A percentile compares a stretch with the other conserved stretches of the same genome.
Conservation (phyloP, 2,888 invertebrate genomes). For the Parnassius mnemosyne region DNA sequence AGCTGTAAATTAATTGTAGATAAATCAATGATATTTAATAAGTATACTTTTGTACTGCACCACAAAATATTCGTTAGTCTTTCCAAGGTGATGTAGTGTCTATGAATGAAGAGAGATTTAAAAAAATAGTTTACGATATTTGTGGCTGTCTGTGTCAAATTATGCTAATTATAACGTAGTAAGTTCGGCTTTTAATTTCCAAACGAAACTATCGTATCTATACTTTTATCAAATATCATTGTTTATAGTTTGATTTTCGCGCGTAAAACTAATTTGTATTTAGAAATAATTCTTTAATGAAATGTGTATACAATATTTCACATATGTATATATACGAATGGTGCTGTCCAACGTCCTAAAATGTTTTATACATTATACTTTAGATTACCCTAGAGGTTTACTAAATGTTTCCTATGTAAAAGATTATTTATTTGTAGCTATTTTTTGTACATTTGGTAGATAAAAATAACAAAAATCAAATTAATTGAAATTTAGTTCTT, state of each 20-base stretch:
- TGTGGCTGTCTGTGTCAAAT: too few relatives aligned
- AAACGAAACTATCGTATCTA: too few relatives aligned
- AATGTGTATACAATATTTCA: slow-evolving; percentile 3
- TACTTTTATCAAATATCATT: too few relatives aligned
- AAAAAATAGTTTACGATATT: too few relatives aligned
- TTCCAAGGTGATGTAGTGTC: too few relatives aligned
- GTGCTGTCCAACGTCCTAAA: slow-evolving; percentile 24
- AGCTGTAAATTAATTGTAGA: slow-evolving; percentile 6
- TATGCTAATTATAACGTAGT: too few relatives aligned
- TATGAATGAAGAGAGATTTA: too few relatives aligned
- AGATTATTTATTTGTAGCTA: slow-evolving; percentile 76
- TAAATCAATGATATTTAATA: too few relatives aligned
- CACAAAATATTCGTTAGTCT: too few relatives aligned
- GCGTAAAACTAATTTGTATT: slow-evolving; percentile 17
- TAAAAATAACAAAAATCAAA: slow-evolving; percentile 49
- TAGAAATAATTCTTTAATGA: slow-evolving; percentile 14
- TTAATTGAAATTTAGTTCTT: slow-evolving; percentile 54
- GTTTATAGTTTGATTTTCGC: slow-evolving; percentile 5
- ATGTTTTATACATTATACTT: slow-evolving; percentile 39
- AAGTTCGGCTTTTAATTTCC: too few relatives aligned
- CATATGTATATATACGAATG: slow-evolving; percentile 10
- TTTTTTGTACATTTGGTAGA: slow-evolving; percentile 66
- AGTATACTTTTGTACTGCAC: too few relatives aligned
- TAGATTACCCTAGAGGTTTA: slow-evolving; percentile 50
- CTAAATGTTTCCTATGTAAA: slow-evolving; percentile 65